Conservation (phyloP, 1,140 invertebrate genomes). For the Drosophila punjabiensis region DNA sequence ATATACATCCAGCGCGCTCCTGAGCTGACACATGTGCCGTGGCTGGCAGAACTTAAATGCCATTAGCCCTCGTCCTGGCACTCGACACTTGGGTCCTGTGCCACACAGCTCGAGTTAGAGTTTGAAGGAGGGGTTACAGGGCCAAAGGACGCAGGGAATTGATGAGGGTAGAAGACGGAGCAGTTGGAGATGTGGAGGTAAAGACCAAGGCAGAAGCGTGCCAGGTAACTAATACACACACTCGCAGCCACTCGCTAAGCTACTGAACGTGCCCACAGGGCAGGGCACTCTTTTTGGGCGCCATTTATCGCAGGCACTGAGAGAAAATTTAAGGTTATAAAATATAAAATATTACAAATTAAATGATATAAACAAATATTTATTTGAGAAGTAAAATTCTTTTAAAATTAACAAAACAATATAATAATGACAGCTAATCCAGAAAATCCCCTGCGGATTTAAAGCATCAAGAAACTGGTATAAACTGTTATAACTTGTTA, state of each 20-base stretch:
- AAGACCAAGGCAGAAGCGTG: conserved; percentile 62
- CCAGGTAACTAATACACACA: conserved; percentile 74
- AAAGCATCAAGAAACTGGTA: neutral
- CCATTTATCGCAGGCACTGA: conserved; percentile 8
- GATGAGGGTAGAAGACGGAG: neutral
- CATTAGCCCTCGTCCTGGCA: conserved; percentile 72
- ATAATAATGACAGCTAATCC: too few species aligned
- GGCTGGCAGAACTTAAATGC: conserved; percentile 74
- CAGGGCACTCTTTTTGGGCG: conserved; percentile 27
- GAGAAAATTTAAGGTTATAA: neutral
- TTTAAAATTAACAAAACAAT: neutral
- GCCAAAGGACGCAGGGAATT: conserved; percentile 9
- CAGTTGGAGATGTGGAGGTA: neutral
- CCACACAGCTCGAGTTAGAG: conserved; percentile 28
- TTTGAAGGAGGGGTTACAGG: neutral
- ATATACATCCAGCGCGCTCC: conserved; percentile 28
- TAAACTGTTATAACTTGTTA: neutral
- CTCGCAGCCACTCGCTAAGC: conserved; percentile 54
- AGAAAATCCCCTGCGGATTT: neutral
- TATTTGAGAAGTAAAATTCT: neutral
- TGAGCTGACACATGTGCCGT: conserved; percentile 41
- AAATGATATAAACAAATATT: neutral
- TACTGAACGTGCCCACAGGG: conserved; percentile 66
- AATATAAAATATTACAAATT: neutral
- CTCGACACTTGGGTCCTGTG: conserved; percentile 53